These are phyloP conservation scores for Aramus guarauna DNA, from an alignment of 2,113 vertebrate species.

Conservation along the genomic window DNA sequence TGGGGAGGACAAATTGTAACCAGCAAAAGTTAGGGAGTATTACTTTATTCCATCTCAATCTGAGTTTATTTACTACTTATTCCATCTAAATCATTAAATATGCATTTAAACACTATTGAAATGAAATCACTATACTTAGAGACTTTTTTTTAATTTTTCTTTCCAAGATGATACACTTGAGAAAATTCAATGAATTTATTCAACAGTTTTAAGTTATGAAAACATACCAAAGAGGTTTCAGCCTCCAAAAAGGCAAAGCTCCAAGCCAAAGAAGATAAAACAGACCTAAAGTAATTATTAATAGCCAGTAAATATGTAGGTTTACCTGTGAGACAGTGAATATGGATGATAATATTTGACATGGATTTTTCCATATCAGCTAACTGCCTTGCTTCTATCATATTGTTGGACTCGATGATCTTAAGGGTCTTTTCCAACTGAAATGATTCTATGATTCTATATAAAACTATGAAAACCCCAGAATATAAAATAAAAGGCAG, in stretches of 20 bases:
- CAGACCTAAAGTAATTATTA: conserved; percentile 14
- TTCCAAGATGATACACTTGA: neutral
- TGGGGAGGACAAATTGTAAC: neutral
- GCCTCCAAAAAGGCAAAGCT: neutral
- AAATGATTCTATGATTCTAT: neutral
- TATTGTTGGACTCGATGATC: neutral
- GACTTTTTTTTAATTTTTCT: neutral
- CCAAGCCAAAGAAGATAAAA: neutral
- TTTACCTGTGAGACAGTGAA: conserved; percentile 32
- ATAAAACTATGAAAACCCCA: neutral
- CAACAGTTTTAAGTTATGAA: neutral
- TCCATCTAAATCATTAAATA: neutral
- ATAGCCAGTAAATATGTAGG: conserved; percentile 12
- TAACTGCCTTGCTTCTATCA: conserved; percentile 37
- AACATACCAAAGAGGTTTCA: neutral
- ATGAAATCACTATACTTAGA: neutral
- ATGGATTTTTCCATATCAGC: conserved; percentile 20
- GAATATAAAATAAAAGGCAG: neutral
- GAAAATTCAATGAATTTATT: neutral
- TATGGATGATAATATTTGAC: neutral
- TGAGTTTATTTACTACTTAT: neutral
- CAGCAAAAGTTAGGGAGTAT: neutral
- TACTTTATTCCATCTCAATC: neutral
- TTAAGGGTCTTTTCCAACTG: neutral
- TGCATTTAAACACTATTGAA: neutral